Evolutionary conservation across 1,140 invertebrate genomes (phyloP).

Genomic region (Aradophagus sp.): DNA sequence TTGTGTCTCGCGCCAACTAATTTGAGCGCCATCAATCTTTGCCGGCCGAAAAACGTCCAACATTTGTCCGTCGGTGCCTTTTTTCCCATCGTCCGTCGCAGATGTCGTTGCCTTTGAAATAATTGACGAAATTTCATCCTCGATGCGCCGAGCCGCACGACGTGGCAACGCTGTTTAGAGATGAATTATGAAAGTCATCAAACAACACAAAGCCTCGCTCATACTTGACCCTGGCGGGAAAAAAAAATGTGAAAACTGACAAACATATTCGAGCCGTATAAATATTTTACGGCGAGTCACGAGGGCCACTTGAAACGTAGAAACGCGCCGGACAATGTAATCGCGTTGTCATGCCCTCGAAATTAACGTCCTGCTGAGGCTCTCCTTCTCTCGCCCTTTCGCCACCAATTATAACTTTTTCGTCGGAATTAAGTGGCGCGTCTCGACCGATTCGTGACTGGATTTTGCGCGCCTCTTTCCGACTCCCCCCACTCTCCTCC

Average conservation of each 20-base stretch:
- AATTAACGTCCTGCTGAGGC: conserved; percentile 29
- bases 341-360: conserved; percentile 38
- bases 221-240: conserved; percentile 35
- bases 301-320: conserved; percentile 39
- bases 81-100: background rate
- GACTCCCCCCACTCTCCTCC: too few species aligned
- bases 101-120: conserved; percentile 1
- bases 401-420: conserved; percentile 52
- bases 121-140: conserved; percentile 21
- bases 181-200: conserved; percentile 56
- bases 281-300: conserved; percentile 47
- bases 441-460: conserved; percentile 22
- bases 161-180: conserved; percentile 41
- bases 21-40: too few species aligned
- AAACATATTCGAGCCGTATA: conserved; percentile 40
- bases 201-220: conserved; percentile 13
- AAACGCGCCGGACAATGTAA: conserved; percentile 38
- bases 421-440: conserved; percentile 21
- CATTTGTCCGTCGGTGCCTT: background rate
- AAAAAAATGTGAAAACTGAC: conserved; percentile 48
- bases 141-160: background rate
- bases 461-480: conserved; percentile 7
- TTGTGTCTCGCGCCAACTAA: too few species aligned
- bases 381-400: conserved; percentile 27
- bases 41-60: too few species aligned